Percentiles rank a stretch among this genome's conserved stretches.
Conservation (phyloP, 2,113 vertebrate species). For the Anseranas semipalmata region DNA sequence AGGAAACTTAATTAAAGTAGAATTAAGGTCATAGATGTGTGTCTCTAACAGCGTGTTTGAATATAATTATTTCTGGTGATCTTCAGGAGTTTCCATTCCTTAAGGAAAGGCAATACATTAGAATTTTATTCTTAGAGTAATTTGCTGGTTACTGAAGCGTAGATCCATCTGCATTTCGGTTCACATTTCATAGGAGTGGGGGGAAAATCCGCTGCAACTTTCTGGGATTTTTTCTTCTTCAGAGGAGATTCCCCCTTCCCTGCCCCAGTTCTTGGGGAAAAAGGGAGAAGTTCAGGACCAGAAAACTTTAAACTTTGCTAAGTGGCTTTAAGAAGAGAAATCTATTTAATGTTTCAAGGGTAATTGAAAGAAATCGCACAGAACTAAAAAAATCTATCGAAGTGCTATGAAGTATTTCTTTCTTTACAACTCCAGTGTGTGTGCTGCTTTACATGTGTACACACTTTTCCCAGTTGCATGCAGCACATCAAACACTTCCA, state of each 20-base stretch:
- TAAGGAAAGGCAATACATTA: background rate
- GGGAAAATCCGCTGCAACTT: background rate
- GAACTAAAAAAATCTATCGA: background rate
- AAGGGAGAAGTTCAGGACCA: background rate
- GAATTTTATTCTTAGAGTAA: background rate
- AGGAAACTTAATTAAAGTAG: conserved; percentile 10
- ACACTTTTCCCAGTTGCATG: accelerated
- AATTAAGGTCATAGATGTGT: background rate
- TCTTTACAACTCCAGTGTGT: accelerated
- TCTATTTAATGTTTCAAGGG: background rate
- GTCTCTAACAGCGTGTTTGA: background rate
- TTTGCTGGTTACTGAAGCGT: background rate
- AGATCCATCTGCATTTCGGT: background rate
- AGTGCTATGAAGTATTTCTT: background rate
- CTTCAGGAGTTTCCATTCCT: background rate
- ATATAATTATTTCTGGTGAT: background rate
- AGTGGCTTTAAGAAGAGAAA: background rate
- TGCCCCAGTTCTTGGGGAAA: background rate
- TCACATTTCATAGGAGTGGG: background rate
- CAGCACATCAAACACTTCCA: background rate
- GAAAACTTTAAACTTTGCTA: background rate
- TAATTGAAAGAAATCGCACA: background rate
- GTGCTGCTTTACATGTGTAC: background rate
- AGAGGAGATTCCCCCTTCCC: background rate
- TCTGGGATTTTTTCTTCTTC: background rate